Base-by-base conservation (phyloP, 2,113 vertebrate genomes). In the Vimba vimba region DNA sequence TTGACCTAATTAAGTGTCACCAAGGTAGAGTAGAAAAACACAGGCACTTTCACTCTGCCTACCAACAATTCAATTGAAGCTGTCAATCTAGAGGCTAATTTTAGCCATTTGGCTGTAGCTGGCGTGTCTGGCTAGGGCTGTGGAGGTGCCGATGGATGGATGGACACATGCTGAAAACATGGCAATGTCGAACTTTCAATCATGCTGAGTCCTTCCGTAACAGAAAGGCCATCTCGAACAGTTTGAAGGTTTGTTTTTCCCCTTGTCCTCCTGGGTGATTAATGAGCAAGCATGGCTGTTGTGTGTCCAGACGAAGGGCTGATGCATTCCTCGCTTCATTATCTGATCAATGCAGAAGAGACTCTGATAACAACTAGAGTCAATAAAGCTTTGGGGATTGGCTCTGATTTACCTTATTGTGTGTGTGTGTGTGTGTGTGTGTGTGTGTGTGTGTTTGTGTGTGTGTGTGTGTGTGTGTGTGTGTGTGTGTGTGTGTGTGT, bases 241-340 rank as follows among this genome's bases (percentile, higher is more conserved):
- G 87, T 91, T 43, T 91, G 88, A 94, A 91, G 88, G 52, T 93
- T 91, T 91, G 80, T 90, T 87, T 89, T 90, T 75, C 91, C 7
- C 90, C 92, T 88, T 94, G 86, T 90, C 86, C 87, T 91, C 89
- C 88, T 92, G 91, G 89, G 87, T 93, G 94, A 95, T 95, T 94
- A 94, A 96, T 93, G 93, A 92, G 88, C 86, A 86, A 74, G 88
- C 69, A 91, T 92, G 90, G 92, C 91, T 87, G 82, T 83, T 83
- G 33, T 73, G 50, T 73, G 82, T 83, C 82, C 52, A 59, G 68
- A 73, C 23, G 9, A 57, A 73, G 82, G 33, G 47, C 13, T 83
- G 82, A 73, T 83, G 47, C 33, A 59, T 50, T 73, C 33, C 30
- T 55, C 23, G 30, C 47, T 83, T 83, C 82, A 83, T 83, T 83